Conservation (phyloP, 2,888 invertebrate species). For the Tinea trinotella region DNA sequence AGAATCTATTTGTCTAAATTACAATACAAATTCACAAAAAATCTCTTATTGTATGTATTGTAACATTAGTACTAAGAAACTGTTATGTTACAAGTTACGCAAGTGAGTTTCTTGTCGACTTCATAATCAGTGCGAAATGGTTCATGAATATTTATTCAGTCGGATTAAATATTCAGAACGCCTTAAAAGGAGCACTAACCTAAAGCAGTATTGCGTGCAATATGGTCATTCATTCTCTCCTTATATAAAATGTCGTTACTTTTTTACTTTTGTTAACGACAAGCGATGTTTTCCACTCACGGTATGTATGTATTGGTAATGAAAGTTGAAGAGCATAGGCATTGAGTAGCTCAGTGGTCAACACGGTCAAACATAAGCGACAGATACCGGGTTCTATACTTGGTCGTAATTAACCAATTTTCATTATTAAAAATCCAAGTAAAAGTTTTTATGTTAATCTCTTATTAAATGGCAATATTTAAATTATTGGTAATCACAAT, state of each 20-base stretch:
- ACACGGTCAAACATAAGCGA: neutral
- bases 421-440: too few species aligned
- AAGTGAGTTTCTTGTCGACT: neutral
- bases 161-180: neutral
- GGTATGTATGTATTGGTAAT: too few species aligned
- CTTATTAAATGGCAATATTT: too few species aligned
- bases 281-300: too few species aligned
- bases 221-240: neutral
- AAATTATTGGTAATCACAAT: too few species aligned
- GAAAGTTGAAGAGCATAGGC: too few species aligned
- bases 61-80: too few species aligned
- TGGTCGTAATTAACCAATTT: neutral
- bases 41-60: too few species aligned
- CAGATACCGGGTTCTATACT: neutral
- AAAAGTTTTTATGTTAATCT: too few species aligned
- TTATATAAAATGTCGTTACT: neutral
- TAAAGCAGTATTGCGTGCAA: conserved; percentile 13
- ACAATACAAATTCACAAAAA: too few species aligned
- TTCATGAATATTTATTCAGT: neutral
- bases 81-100: neutral
- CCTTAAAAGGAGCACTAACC: conserved; percentile 4
- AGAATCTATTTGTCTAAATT: too few species aligned
- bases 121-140: neutral
- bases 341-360: too few species aligned
- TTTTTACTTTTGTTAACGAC: neutral